Conservation (phyloP, 1,140 invertebrate species). For the Leptinotarsa lineolata region DNA sequence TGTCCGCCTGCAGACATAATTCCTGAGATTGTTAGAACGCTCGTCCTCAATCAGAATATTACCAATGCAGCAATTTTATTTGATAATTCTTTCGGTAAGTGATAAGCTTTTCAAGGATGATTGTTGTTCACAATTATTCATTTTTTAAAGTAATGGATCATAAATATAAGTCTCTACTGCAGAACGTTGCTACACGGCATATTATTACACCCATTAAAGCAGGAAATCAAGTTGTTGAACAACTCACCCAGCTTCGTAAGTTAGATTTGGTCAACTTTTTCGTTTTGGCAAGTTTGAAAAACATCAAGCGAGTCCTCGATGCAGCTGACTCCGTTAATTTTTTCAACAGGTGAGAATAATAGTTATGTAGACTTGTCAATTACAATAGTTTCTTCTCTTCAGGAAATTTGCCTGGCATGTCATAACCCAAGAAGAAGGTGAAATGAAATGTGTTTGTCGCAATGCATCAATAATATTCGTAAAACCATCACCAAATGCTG, state of each 20-base stretch:
- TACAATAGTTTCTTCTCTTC: neutral
- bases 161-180: slow-evolving; percentile 85
- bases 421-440: slow-evolving; percentile 69
- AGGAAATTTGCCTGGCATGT: slow-evolving; percentile 68
- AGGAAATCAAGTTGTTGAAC: slow-evolving; percentile 61
- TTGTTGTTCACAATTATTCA: neutral
- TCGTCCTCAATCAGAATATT: slow-evolving; percentile 80
- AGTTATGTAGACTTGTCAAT: neutral
- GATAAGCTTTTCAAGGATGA: neutral
- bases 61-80: slow-evolving; percentile 90
- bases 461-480: slow-evolving; percentile 72
- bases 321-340: slow-evolving; percentile 45
- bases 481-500: slow-evolving; percentile 66
- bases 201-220: slow-evolving; percentile 71
- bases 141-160: slow-evolving; percentile 78
- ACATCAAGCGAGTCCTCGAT: slow-evolving; percentile 71
- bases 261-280: slow-evolving; percentile 90
- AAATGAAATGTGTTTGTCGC: slow-evolving; percentile 68
- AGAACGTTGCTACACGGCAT: slow-evolving; percentile 86
- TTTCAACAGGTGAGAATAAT: slow-evolving; percentile 48
- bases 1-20: slow-evolving; percentile 83
- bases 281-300: slow-evolving; percentile 71
- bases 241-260: slow-evolving; percentile 73
- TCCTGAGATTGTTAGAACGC: slow-evolving; percentile 77
- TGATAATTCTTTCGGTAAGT: slow-evolving; percentile 80